A percentile compares a stretch with the other conserved stretches of the same genome.
These are phyloP conservation scores for Hipposideros larvatus DNA, from an alignment of 2,797 vertebrate genomes.

Conservation along the genomic window DNA sequence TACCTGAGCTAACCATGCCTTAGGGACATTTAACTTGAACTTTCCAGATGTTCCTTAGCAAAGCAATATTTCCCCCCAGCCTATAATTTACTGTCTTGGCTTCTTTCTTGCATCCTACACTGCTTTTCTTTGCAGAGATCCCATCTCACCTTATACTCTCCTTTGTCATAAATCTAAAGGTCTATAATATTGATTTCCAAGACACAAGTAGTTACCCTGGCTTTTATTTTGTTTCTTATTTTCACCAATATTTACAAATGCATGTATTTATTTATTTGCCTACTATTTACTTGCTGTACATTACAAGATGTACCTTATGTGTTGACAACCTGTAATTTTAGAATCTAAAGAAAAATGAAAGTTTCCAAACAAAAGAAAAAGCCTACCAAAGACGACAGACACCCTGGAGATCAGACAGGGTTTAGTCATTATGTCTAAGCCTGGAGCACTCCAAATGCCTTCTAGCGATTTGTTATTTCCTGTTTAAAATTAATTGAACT, in stretches of 20 bases:
- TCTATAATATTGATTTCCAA: not conserved
- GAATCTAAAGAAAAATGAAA: constrained; percentile 68
- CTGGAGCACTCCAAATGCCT: constrained; percentile 42
- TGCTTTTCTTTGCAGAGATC: not conserved
- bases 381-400: not conserved
- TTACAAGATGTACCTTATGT: constrained; percentile 45
- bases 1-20: not conserved
- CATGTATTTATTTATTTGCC: constrained; percentile 49
- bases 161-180: not conserved
- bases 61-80: not conserved
- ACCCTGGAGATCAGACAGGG: not conserved
- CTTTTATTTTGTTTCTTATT: not conserved
- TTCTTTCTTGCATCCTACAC: not conserved
- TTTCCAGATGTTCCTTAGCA: not conserved
- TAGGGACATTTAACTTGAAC: not conserved
- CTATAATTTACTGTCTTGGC: not conserved
- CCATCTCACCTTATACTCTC: not conserved
- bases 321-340: constrained; percentile 72
- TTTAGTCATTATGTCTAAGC: constrained; percentile 63
- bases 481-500: constrained; percentile 70
- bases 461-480: constrained; percentile 58
- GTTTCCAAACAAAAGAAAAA: constrained; percentile 61
- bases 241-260: constrained; percentile 43
- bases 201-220: not conserved
- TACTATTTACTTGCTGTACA: constrained; percentile 10